Conservation (phyloP, 2,797 vertebrate genomes). For the Sparidentex hasta region DNA sequence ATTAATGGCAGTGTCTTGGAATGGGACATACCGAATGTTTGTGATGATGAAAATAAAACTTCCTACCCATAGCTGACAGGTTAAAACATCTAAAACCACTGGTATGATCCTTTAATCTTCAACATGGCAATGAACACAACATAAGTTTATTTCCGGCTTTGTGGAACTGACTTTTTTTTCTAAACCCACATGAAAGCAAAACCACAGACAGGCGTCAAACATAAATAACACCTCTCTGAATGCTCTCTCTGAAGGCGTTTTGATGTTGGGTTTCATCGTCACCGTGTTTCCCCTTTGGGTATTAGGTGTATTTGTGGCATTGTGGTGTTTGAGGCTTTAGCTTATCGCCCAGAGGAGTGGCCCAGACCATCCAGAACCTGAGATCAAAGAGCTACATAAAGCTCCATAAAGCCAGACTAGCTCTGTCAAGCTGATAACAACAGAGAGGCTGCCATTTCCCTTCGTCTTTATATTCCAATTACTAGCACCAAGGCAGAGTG, state of each 20-base stretch:
- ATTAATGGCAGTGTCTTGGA: background rate
- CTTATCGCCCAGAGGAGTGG: constrained; percentile 72
- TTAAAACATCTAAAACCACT: constrained; percentile 9
- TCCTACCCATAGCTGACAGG: background rate
- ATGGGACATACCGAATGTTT: background rate
- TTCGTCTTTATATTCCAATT: constrained; percentile 71
- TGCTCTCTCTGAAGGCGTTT: constrained; percentile 51
- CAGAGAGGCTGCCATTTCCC: constrained; percentile 61
- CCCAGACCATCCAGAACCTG: constrained; percentile 59
- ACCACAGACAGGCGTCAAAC: constrained; percentile 30
- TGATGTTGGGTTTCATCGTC: constrained; percentile 62
- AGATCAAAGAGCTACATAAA: constrained; percentile 77
- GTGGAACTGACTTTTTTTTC: constrained; percentile 17
- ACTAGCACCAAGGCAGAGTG: constrained; percentile 54
- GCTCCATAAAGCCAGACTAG: constrained; percentile 59
- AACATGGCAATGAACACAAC: constrained; percentile 15
- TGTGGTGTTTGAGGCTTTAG: constrained; percentile 77
- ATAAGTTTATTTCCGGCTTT: constrained; percentile 20
- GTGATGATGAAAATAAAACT: background rate
- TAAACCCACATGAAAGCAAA: constrained; percentile 51
- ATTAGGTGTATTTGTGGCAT: constrained; percentile 57
- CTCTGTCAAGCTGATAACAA: constrained; percentile 68
- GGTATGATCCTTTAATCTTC: constrained; percentile 8
- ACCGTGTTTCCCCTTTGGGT: constrained; percentile 49
- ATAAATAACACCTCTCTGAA: constrained; percentile 50